Percentiles rank a stretch among this genome's conserved stretches.
Conservation (phyloP, 1,140 invertebrate genomes). For the Coelopa frigida region DNA sequence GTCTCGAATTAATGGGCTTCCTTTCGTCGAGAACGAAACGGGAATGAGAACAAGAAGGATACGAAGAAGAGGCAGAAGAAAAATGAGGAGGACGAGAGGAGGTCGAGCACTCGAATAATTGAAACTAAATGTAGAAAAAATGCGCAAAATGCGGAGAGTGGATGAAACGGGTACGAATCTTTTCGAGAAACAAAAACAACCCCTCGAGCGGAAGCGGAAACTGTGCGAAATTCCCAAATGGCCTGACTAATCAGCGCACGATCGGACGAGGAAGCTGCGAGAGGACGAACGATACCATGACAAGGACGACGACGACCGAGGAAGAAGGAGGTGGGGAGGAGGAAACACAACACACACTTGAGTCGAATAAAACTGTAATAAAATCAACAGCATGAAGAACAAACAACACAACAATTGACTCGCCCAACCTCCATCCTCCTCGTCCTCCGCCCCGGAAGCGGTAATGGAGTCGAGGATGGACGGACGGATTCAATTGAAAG, state of each 20-base stretch:
- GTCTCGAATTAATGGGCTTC: too few species aligned
- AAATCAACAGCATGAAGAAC: neutral
- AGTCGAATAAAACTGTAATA: neutral
- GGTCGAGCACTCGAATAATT: too few species aligned
- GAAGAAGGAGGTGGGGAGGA: neutral
- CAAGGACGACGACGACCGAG: neutral
- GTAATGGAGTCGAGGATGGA: too few species aligned
- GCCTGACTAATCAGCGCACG: constrained; percentile 7
- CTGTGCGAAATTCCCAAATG: constrained; percentile 26
- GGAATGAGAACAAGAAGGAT: neutral
- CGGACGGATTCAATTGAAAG: too few species aligned
- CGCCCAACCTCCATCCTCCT: too few species aligned
- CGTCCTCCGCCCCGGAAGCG: too few species aligned
- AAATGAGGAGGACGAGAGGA: too few species aligned
- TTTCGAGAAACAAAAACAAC: constrained; percentile 10
- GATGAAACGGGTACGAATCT: too few species aligned
- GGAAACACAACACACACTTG: neutral
- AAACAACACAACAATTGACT: neutral
- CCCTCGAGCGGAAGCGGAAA: constrained; percentile 23
- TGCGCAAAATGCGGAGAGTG: too few species aligned
- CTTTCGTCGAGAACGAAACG: neutral
- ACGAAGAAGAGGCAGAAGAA: too few species aligned
- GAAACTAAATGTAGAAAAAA: too few species aligned
- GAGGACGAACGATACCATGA: neutral
- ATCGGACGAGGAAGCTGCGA: neutral